These are phyloP conservation scores for Neodiprion virginianus DNA, from an alignment of 1,140 invertebrate species.

Conservation along the genomic window DNA sequence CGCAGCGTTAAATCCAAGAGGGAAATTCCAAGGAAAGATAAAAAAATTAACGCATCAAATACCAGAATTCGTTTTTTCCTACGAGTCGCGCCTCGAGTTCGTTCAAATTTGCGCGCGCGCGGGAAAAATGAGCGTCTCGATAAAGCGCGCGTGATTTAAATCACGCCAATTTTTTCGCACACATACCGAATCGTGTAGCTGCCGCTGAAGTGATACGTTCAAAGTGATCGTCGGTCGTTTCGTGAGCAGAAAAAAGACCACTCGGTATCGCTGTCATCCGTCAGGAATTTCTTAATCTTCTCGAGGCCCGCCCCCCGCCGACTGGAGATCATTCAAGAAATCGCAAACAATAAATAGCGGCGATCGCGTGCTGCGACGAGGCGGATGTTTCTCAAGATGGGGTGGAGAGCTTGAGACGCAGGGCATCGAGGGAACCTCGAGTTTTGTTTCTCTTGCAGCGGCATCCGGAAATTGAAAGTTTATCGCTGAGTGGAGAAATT, in stretches of 20 bases:
- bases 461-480: constrained; percentile 42
- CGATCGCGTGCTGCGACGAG: neutral
- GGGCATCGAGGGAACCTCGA: constrained; percentile 5
- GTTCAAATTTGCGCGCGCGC: neutral
- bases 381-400: neutral
- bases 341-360: constrained; percentile 13
- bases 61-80: too few species aligned
- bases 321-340: constrained; percentile 7
- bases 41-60: too few species aligned
- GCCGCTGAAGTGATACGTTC: neutral
- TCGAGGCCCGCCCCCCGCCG: neutral
- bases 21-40: too few species aligned
- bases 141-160: neutral
- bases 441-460: constrained; percentile 9
- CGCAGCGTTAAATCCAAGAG: too few species aligned
- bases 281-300: constrained; percentile 17
- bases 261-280: constrained; percentile 5
- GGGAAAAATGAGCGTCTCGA: neutral
- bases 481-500: constrained; percentile 21
- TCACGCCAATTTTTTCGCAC: too few species aligned
- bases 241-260: neutral
- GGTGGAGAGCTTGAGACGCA: neutral
- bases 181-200: neutral
- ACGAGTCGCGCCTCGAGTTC: too few species aligned
- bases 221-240: neutral